Evolutionary conservation across 2,888 invertebrate species (phyloP).

Genomic region (Chymomyza fuscimana): DNA sequence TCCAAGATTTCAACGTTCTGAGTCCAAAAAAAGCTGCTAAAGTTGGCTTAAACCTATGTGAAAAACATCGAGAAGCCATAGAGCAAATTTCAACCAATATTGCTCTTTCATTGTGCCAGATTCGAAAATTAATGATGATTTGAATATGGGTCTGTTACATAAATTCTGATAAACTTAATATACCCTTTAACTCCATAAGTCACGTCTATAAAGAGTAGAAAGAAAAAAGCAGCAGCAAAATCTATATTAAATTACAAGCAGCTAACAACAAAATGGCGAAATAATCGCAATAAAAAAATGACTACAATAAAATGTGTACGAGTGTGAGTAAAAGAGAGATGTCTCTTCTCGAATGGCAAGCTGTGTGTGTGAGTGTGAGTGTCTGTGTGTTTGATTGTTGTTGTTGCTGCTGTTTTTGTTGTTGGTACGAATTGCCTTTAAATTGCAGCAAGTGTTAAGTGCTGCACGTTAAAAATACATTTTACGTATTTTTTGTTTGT

Average conservation of each 20-base stretch:
- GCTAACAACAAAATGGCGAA: slow-evolving; percentile 63
- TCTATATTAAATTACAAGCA: slow-evolving; percentile 69
- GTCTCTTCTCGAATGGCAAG: too few relatives aligned
- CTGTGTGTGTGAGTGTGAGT: slow-evolving; percentile 25
- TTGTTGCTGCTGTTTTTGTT: slow-evolving; percentile 36
- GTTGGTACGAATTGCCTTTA: slow-evolving; percentile 69
- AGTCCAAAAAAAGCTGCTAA: too few relatives aligned
- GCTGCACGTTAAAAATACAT: slow-evolving; percentile 72
- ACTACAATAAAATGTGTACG: background rate
- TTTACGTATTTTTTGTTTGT: slow-evolving; percentile 50
- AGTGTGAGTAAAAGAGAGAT: background rate
- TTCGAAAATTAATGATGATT: too few relatives aligned
- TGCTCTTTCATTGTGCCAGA: too few relatives aligned
- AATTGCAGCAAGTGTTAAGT: slow-evolving; percentile 72
- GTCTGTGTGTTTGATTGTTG: slow-evolving; percentile 45
- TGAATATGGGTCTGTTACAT: too few relatives aligned
- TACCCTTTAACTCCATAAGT: slow-evolving; percentile 8
- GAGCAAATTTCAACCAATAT: too few relatives aligned
- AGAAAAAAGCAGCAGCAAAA: slow-evolving; percentile 34
- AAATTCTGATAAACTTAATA: too few relatives aligned
- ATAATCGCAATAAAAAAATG: slow-evolving; percentile 60
- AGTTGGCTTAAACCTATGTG: too few relatives aligned
- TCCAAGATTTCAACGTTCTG: too few relatives aligned
- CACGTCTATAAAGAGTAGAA: background rate
- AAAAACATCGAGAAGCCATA: too few relatives aligned